Evolutionary conservation across 2,888 invertebrate genomes (phyloP).

Genomic region (Cremastinae sp.): DNA sequence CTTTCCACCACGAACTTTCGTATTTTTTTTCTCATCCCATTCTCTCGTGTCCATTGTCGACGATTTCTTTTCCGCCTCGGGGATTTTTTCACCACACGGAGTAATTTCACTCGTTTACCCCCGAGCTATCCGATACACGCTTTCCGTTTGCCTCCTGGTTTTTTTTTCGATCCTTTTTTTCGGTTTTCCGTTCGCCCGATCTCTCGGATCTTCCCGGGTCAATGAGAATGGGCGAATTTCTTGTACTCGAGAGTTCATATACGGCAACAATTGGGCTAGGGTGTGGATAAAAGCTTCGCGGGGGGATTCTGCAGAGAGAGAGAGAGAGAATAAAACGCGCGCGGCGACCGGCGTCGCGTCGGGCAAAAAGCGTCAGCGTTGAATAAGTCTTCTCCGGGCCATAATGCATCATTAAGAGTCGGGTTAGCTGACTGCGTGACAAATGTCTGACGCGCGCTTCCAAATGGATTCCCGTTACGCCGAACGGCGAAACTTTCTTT

Average conservation of each 20-base stretch:
- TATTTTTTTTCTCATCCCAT: not conserved
- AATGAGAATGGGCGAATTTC: slow-evolving; percentile 11
- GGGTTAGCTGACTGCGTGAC: slow-evolving; percentile 52
- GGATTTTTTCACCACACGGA: slow-evolving; percentile 20
- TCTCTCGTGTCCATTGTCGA: slow-evolving; percentile 46
- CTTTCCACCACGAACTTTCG: slow-evolving; percentile 6
- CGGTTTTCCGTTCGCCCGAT: slow-evolving; percentile 28
- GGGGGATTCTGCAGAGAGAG: slow-evolving; percentile 10
- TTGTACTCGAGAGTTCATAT: slow-evolving; percentile 12
- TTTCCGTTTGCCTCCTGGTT: too few species aligned
- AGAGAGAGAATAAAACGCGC: slow-evolving; percentile 22
- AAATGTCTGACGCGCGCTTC: slow-evolving; percentile 40
- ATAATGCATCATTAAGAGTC: slow-evolving; percentile 59
- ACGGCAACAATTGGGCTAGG: slow-evolving; percentile 23
- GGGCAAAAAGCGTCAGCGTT: slow-evolving; percentile 38
- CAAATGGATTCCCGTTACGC: slow-evolving; percentile 26
- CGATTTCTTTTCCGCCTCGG: slow-evolving; percentile 19
- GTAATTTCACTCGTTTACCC: slow-evolving; percentile 23
- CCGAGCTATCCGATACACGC: slow-evolving; percentile 13
- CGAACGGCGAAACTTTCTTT: not conserved
- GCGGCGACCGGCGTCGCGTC: slow-evolving; percentile 48
- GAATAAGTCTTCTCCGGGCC: slow-evolving; percentile 31
- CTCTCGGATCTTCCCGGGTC: not conserved
- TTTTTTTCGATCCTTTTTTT: slow-evolving; percentile 51
- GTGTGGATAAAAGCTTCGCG: slow-evolving; percentile 13